These are phyloP conservation scores for Paguma larvata DNA, from an alignment of 2,797 vertebrate genomes.

Conservation along the genomic window DNA sequence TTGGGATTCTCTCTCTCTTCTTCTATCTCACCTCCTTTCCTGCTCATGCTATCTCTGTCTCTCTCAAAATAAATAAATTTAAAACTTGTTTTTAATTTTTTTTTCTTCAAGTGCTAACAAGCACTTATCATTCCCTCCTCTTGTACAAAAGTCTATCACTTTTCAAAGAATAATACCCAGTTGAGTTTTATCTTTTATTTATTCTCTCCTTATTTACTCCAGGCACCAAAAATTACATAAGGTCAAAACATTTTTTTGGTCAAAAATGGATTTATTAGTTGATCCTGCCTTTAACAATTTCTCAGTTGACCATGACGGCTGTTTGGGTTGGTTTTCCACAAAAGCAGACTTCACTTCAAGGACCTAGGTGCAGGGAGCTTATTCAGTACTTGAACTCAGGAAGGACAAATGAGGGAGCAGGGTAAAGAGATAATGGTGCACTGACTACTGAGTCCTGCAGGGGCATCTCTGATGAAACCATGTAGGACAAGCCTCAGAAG, in stretches of 20 bases:
- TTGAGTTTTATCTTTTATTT: neutral
- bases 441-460: neutral
- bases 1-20: too few species aligned
- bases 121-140: neutral
- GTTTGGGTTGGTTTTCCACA: neutral
- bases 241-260: neutral
- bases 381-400: neutral
- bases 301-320: neutral
- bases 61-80: too few species aligned
- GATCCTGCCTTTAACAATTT: too few species aligned
- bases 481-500: neutral
- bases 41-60: too few species aligned
- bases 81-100: too few species aligned
- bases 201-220: slow-evolving; percentile 45
- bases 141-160: neutral
- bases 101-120: neutral
- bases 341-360: neutral
- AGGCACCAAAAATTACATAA: neutral
- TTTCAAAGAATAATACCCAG: neutral
- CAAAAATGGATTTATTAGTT: neutral
- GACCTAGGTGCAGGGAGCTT: neutral
- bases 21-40: too few species aligned
- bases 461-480: neutral
- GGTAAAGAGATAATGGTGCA: neutral
- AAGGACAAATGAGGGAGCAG: neutral